phyloP scores from a whole-genome alignment of 2,797 vertebrate species.

The Streptopelia turtur region DNA sequence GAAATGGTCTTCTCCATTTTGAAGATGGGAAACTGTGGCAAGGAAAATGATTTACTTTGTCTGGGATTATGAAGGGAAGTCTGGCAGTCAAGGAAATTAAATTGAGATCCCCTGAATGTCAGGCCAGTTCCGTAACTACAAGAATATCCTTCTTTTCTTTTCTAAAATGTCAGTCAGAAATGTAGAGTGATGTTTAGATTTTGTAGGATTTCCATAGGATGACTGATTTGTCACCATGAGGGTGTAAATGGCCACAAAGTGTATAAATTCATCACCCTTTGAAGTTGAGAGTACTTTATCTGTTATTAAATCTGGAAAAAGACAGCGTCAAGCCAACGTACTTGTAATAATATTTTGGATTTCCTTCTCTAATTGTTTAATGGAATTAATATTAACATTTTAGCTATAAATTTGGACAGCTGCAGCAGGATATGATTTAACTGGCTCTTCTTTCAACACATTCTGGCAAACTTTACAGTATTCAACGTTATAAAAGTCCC shows the following conservation, averaged over 20 bases:
- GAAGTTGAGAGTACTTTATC: slow-evolving; percentile 47
- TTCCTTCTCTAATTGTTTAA: slow-evolving; percentile 77
- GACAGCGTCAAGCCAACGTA: slow-evolving; percentile 60
- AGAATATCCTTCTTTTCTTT: slow-evolving; percentile 3
- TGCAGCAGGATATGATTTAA: slow-evolving; percentile 54
- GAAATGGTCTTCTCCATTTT: background rate
- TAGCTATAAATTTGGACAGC: slow-evolving; percentile 53
- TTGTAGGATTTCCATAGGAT: background rate
- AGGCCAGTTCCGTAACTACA: background rate
- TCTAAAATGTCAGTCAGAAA: slow-evolving; percentile 4
- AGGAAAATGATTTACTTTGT: background rate
- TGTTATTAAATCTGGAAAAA: slow-evolving; percentile 62
- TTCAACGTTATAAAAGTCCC: background rate
- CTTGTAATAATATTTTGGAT: slow-evolving; percentile 71
- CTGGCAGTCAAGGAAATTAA: slow-evolving; percentile 43
- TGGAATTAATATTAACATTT: slow-evolving; percentile 62
- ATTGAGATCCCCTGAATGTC: slow-evolving; percentile 23
- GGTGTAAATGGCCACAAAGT: slow-evolving; percentile 25
- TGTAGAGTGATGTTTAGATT: background rate
- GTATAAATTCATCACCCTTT: slow-evolving; percentile 41
- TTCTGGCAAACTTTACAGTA: slow-evolving; percentile 12
- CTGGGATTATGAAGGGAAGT: slow-evolving; percentile 23
- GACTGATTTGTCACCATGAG: background rate
- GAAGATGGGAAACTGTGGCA: background rate
- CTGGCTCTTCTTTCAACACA: background rate